phyloP scores from a whole-genome alignment of 2,797 vertebrate genomes.

The Peromyscus aztecus region DNA sequence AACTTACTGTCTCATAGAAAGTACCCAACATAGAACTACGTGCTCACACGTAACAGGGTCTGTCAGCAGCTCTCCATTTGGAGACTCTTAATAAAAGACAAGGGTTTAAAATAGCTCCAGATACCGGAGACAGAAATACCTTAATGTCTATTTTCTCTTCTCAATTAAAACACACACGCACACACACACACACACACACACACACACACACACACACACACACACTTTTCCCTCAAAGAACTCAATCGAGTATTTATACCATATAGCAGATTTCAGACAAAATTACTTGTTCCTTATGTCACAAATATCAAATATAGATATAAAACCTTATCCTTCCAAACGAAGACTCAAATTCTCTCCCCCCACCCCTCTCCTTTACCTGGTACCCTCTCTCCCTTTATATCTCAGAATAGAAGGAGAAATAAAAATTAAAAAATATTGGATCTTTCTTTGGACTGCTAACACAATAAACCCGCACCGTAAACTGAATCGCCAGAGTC shows the following conservation, averaged over 20 bases:
- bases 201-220: background rate
- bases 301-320: constrained; percentile 80
- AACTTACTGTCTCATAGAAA: constrained; percentile 42
- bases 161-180: background rate
- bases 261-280: background rate
- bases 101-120: constrained; percentile 63
- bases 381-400: constrained; percentile 68
- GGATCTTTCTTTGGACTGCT: constrained; percentile 87
- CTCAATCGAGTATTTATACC: background rate
- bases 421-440: constrained; percentile 88
- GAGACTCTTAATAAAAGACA: constrained; percentile 63
- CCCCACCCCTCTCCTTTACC: background rate
- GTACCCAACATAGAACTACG: background rate
- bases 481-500: constrained; percentile 87
- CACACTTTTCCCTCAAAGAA: background rate
- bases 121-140: background rate
- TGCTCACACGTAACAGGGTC: background rate
- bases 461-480: constrained; percentile 87
- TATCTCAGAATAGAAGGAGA: constrained; percentile 75
- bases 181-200: background rate
- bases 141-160: background rate
- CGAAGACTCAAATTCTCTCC: constrained; percentile 59
- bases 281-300: constrained; percentile 39
- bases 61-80: constrained; percentile 8
- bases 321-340: constrained; percentile 71